A percentile compares a stretch with the other conserved stretches of the same genome.
Conservation (phyloP, 2,113 vertebrate genomes). For the Eudyptes chrysolophus region DNA sequence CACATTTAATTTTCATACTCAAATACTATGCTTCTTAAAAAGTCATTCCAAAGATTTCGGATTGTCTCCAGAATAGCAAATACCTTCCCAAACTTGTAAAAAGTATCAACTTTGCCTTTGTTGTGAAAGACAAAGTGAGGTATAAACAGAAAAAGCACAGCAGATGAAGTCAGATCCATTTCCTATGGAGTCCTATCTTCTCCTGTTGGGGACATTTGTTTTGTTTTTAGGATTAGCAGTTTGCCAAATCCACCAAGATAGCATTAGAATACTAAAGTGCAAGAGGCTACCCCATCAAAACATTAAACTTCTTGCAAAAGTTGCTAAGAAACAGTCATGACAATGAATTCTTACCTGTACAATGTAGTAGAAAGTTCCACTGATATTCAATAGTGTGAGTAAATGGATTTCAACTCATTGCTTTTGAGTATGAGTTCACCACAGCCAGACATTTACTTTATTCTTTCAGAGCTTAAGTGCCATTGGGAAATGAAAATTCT, state of each 20-base stretch:
- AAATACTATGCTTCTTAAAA: constrained; percentile 57
- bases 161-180: background rate
- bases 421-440: background rate
- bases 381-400: background rate
- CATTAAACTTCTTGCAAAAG: background rate
- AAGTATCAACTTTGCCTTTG: constrained; percentile 13
- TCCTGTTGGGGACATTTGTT: background rate
- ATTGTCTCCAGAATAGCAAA: constrained; percentile 29
- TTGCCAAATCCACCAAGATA: background rate
- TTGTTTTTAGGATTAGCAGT: background rate
- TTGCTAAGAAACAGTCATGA: background rate
- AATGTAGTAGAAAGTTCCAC: background rate
- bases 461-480: background rate
- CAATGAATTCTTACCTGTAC: background rate
- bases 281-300: background rate
- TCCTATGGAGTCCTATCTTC: background rate
- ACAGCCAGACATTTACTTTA: background rate
- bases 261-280: background rate
- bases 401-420: background rate
- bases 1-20: constrained; percentile 70
- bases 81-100: background rate
- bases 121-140: constrained; percentile 6
- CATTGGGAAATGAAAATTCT: background rate
- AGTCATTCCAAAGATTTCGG: constrained; percentile 65
- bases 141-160: background rate